A percentile compares a stretch with the other conserved stretches of the same genome.
Conservation (phyloP, 2,888 invertebrate species). For the Halictus quadricinctus region DNA sequence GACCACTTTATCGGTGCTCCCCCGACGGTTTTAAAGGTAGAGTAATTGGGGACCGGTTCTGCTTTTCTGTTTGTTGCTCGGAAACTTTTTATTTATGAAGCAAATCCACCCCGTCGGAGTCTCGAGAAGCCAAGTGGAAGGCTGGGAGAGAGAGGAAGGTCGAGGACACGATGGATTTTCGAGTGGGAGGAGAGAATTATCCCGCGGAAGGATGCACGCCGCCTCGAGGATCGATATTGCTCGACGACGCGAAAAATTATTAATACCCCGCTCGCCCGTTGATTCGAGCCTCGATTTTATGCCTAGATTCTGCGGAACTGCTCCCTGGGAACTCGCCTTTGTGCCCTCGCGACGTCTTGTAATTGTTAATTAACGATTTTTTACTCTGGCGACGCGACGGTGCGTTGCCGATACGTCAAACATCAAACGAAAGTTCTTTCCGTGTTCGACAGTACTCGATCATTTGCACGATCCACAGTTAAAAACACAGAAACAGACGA, state of each 20-base stretch:
- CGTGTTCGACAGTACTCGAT: neutral
- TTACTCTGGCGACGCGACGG: neutral
- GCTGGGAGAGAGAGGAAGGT: constrained; percentile 6
- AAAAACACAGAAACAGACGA: no score
- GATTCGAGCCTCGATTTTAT: neutral
- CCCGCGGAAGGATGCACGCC: constrained; percentile 47
- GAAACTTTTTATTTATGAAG: constrained; percentile 1
- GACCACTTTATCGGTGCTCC: constrained; percentile 6
- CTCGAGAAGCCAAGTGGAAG: constrained; percentile 4
- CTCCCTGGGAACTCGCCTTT: neutral
- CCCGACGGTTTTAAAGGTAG: neutral
- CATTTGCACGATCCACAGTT: neutral
- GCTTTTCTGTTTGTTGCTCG: neutral
- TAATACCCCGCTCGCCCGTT: constrained; percentile 18
- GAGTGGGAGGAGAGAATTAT: constrained; percentile 29
- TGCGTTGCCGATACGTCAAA: neutral
- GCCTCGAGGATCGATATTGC: constrained; percentile 51
- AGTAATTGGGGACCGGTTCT: neutral
- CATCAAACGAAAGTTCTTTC: neutral
- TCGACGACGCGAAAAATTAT: constrained; percentile 42
- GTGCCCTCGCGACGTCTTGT: neutral
- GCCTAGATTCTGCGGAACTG: neutral
- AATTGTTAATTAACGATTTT: constrained; percentile 10
- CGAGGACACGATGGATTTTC: constrained; percentile 20
- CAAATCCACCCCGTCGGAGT: constrained; percentile 2